A percentile compares a stretch with the other conserved stretches of the same genome.
phyloP scores from a whole-genome alignment of 2,797 vertebrate species.

The Lepilemur septentrionalis region DNA sequence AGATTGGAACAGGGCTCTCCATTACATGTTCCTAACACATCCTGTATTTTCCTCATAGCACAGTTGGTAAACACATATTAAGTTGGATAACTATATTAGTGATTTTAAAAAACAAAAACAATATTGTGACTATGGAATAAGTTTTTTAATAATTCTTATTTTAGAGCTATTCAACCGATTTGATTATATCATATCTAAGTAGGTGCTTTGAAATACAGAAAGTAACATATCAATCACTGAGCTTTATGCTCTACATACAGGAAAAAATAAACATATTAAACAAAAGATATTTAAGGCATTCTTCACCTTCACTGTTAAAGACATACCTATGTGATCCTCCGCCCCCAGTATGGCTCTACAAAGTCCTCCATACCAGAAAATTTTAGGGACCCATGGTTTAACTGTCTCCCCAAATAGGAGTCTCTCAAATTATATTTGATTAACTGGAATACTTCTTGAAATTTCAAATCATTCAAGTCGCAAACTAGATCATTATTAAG shows the following conservation, averaged over 20 bases:
- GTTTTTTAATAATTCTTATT: background rate
- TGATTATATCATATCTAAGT: background rate
- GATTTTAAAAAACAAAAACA: too few relatives aligned
- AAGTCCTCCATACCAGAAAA: background rate
- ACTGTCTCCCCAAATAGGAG: background rate
- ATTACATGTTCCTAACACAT: background rate
- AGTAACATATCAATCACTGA: background rate
- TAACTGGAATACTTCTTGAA: background rate
- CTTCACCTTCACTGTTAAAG: background rate
- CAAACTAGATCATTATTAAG: background rate
- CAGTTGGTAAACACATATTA: background rate
- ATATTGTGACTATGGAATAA: background rate
- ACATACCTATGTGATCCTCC: background rate
- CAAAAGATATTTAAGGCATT: background rate
- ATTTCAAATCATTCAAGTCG: background rate
- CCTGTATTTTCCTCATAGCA: background rate
- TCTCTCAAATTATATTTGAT: background rate
- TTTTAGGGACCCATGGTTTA: accelerated
- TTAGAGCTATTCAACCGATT: background rate
- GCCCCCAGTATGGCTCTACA: background rate
- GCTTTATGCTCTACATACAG: background rate
- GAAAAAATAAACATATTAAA: background rate
- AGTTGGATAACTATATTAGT: background rate
- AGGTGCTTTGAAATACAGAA: background rate
- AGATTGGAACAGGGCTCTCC: background rate